These are phyloP conservation scores for Ctenosaura bakeri DNA, from an alignment of 2,797 vertebrate species.

Conservation along the genomic window DNA sequence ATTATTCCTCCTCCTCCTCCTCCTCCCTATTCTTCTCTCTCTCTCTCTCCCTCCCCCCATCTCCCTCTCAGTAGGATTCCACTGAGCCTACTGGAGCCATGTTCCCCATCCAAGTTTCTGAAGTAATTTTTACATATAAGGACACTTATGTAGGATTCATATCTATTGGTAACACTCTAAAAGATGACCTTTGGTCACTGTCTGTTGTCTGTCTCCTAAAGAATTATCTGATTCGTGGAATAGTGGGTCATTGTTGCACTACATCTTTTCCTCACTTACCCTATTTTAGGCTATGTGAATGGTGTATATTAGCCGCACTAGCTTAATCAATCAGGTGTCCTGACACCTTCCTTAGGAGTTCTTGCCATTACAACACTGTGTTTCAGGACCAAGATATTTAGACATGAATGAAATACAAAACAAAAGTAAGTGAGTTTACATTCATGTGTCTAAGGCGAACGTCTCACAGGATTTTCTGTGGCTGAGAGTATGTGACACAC, in stretches of 20 bases:
- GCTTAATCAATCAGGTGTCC: not conserved
- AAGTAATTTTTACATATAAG: not conserved
- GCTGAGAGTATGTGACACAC: too few species aligned
- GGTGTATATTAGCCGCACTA: not conserved
- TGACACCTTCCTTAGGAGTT: not conserved
- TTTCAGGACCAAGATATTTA: not conserved
- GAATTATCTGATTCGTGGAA: not conserved
- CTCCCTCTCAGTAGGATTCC: not conserved
- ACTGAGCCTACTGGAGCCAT: not conserved
- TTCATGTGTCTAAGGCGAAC: not conserved
- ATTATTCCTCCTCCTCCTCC: not conserved
- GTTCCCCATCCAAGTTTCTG: not conserved
- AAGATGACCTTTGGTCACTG: not conserved
- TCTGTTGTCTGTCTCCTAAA: not conserved
- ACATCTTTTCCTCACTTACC: not conserved
- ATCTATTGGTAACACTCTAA: not conserved
- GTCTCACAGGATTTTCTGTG: too few species aligned
- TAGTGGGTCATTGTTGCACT: not conserved
- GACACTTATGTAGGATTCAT: too few species aligned
- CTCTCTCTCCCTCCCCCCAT: too few species aligned
- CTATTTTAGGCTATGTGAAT: too few species aligned
- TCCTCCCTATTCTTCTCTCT: not conserved
- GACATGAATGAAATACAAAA: not conserved
- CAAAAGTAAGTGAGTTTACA: conserved; percentile 5
- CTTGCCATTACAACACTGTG: not conserved